These are phyloP conservation scores for Gadus chalcogrammus DNA, from an alignment of 2,113 vertebrate species.

Conservation along the genomic window DNA sequence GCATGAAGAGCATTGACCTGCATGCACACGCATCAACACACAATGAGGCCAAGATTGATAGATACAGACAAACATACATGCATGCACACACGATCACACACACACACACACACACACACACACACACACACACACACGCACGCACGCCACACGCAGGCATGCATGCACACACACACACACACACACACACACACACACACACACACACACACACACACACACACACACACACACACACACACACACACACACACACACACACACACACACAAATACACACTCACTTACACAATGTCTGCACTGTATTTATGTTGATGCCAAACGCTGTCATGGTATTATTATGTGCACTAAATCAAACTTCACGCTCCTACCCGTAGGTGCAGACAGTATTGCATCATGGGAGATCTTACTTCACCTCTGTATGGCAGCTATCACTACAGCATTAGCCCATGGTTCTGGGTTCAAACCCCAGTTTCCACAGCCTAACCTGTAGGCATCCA, in stretches of 20 bases:
- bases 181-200: constrained; percentile 1
- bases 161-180: neutral
- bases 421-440: too few relatives aligned
- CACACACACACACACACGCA: constrained; percentile 1
- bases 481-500: too few relatives aligned
- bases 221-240: constrained; percentile 1
- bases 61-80: neutral
- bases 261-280: neutral
- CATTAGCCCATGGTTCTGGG: too few relatives aligned
- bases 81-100: neutral
- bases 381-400: too few relatives aligned
- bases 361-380: too few relatives aligned
- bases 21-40: constrained; percentile 44
- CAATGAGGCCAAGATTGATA: constrained; percentile 51
- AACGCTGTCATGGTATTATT: too few relatives aligned
- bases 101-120: constrained; percentile 11
- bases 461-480: too few relatives aligned
- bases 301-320: too few relatives aligned
- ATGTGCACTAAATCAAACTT: too few relatives aligned
- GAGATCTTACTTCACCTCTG: too few relatives aligned
- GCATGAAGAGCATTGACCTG: neutral
- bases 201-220: neutral
- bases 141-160: too few relatives aligned
- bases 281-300: neutral
- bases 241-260: neutral